Conservation (phyloP, 1,140 invertebrate species). For the Danaus plexippus region DNA sequence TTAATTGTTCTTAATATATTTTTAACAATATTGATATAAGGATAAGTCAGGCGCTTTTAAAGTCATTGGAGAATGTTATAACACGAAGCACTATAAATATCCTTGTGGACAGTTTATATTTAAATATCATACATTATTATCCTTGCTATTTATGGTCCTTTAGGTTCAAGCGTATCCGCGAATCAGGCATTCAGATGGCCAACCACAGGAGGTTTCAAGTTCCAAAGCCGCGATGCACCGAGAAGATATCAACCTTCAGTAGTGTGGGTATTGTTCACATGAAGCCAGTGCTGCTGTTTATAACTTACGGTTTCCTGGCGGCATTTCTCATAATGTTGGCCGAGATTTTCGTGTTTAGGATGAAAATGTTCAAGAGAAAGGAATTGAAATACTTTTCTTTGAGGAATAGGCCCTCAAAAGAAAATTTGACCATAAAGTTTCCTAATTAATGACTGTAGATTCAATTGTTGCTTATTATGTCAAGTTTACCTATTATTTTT, state of each 20-base stretch:
- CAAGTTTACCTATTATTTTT: no score
- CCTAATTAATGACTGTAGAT: no score
- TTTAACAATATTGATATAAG: no score
- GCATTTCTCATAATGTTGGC: conserved; percentile 28
- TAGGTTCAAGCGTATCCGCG: conserved; percentile 52
- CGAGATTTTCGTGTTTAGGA: conserved; percentile 27
- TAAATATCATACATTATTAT: neutral
- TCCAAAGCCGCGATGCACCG: conserved; percentile 37
- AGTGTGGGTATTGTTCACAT: conserved; percentile 48
- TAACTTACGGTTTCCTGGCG: conserved; percentile 37
- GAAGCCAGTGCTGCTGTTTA: conserved; percentile 39
- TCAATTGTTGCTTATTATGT: no score
- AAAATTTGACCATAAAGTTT: no score
- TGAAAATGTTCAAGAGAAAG: conserved; percentile 6
- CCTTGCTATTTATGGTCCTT: conserved; percentile 7
- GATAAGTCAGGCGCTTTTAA: no score
- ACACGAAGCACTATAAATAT: no score
- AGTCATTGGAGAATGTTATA: no score
- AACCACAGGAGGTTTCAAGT: conserved; percentile 34
- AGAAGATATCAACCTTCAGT: conserved; percentile 41
- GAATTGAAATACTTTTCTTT: no score
- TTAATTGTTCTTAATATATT: no score
- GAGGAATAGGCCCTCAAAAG: no score
- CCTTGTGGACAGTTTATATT: no score
- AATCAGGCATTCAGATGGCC: conserved; percentile 43